These are phyloP conservation scores for Bradypodion pumilum DNA, from an alignment of 2,797 vertebrate genomes.

Conservation along the genomic window DNA sequence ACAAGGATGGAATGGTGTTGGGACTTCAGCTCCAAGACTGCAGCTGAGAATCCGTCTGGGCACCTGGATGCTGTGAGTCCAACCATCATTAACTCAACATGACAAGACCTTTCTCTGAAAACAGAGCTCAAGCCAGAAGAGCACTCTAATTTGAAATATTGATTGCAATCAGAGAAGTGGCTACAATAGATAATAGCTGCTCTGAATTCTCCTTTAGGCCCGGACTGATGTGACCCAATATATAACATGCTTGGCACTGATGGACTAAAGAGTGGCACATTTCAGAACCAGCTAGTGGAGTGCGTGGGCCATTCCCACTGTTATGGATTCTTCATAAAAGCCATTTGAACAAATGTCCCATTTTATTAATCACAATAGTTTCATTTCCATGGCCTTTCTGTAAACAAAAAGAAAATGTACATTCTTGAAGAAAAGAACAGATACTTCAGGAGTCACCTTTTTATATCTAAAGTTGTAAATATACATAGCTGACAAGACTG, in stretches of 20 bases:
- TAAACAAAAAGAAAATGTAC: background rate
- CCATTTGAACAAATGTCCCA: slow-evolving; percentile 8
- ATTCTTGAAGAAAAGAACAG: too few relatives aligned
- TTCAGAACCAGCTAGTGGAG: background rate
- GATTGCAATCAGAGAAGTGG: slow-evolving; percentile 72
- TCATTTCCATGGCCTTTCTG: background rate
- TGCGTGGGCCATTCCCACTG: slow-evolving; percentile 12
- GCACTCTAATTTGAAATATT: slow-evolving; percentile 69
- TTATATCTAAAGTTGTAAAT: background rate
- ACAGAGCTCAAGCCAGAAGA: slow-evolving; percentile 56
- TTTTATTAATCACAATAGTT: background rate
- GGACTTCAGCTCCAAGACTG: background rate
- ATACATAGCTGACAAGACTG: background rate
- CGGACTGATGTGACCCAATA: slow-evolving; percentile 49
- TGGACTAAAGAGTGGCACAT: slow-evolving; percentile 11
- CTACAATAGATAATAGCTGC: slow-evolving; percentile 62
- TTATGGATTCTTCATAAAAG: slow-evolving; percentile 11
- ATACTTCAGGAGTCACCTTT: background rate
- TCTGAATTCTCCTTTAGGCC: slow-evolving; percentile 54
- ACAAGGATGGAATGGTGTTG: background rate
- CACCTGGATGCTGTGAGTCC: slow-evolving; percentile 30
- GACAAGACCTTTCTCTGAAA: slow-evolving; percentile 41
- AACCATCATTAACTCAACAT: slow-evolving; percentile 16
- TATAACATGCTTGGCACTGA: slow-evolving; percentile 38
- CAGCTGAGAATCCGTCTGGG: slow-evolving; percentile 27